A percentile compares a stretch with the other conserved stretches of the same genome.
Conservation (phyloP, 2,797 vertebrate species). For the Scleropages formosus region DNA sequence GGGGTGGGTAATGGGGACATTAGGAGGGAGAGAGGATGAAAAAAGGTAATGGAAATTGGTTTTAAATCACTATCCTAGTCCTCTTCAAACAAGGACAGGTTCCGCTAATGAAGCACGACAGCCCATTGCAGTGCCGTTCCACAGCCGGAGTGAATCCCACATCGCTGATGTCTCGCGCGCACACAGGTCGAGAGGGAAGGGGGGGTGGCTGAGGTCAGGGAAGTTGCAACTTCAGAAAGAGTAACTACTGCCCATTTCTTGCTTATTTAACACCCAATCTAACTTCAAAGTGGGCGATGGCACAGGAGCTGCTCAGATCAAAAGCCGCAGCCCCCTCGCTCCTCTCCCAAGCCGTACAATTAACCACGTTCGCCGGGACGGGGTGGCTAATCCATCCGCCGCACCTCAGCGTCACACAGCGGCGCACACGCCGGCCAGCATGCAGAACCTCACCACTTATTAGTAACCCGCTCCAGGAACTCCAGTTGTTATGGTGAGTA, state of each 20-base stretch:
- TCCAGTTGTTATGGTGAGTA: no score
- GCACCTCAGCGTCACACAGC: background rate
- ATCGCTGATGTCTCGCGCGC: conserved; percentile 52
- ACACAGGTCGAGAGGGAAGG: background rate
- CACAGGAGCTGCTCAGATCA: conserved; percentile 47
- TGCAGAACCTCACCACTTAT: background rate
- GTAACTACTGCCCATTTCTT: conserved; percentile 69
- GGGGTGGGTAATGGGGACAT: conserved; percentile 68
- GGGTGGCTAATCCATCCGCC: background rate
- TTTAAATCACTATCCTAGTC: conserved; percentile 77
- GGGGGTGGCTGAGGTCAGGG: conserved; percentile 45
- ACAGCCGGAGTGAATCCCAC: conserved; percentile 66
- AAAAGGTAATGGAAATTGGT: conserved; percentile 75
- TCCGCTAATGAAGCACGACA: conserved; percentile 76
- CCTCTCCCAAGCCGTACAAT: conserved; percentile 47
- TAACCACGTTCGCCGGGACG: conserved; percentile 36
- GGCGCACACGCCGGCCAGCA: background rate
- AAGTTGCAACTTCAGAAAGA: conserved; percentile 65
- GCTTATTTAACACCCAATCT: conserved; percentile 72
- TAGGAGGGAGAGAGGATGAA: conserved; percentile 69
- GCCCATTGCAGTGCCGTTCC: conserved; percentile 65
- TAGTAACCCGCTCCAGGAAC: background rate
- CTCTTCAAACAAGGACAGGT: conserved; percentile 68
- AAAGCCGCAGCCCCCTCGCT: conserved; percentile 39
- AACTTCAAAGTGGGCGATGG: conserved; percentile 58